Evolutionary conservation across 2,888 invertebrate species (phyloP), one percentile per base, ranked within the genome.

Genomic region (Harpalus rubripes): DNA sequence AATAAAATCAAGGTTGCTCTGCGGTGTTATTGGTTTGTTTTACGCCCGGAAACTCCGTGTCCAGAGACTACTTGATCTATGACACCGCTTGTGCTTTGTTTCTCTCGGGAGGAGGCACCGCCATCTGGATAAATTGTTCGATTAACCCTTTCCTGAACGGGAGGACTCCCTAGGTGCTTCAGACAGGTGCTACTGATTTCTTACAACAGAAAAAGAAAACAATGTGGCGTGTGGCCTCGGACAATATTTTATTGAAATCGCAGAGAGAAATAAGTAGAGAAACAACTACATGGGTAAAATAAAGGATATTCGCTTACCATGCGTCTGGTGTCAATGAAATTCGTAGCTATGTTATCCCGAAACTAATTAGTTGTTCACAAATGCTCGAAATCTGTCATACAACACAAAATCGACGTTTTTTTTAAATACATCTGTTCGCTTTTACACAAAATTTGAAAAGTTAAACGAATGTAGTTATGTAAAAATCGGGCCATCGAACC

Each of bases 21-120:
- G 72, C 44, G 18, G 72, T 74, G 44, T 44, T n/a, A 15, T 74
- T 74, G 16, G 22, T 44, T 74, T 74, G 72, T 74, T 74, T 74
- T 68, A 39, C 52, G 72, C 32, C 65, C 32, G 72, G 32, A 72
- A 32, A 15, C 16, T 39, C 39, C 32, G 10, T 59, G 80, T 61
- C 61, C 80, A 80, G 80, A 80, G 80, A 61, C 80, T 39, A 15
- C 61, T 80, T 80, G 80, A 80, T 80, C 80, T 80, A 80, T 39
- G 80, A 61, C 80, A 61, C 59, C 78, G 78, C 52, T 78, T 78
- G 78, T 78, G 18, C 58, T 78, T 78, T 58, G 58, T 78, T 32
- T 58, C 59, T 39, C 59, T 22, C 7, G 78, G 78, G 78, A 56
- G 58, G 26, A 78, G 16, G 41, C 76, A 18, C 39, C 32, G 39